Conservation (phyloP, 2,113 vertebrate species). For the Leucosticte australis region DNA sequence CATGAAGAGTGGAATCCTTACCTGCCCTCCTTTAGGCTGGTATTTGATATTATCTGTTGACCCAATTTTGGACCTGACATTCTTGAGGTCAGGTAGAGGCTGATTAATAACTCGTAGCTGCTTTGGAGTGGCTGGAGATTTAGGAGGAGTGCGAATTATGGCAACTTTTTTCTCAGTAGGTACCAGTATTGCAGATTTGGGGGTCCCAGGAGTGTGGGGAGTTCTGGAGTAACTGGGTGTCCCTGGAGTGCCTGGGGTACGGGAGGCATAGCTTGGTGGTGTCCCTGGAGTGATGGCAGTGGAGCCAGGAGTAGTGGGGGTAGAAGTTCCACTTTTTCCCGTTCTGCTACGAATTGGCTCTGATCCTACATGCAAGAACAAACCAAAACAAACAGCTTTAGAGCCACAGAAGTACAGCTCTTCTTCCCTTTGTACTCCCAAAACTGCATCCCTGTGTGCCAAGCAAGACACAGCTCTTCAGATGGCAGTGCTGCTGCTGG, state of each 20-base stretch:
- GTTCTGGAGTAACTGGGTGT: conserved; percentile 87
- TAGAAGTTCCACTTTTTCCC: conserved; percentile 90
- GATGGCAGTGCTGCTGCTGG: not conserved
- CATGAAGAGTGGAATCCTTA: conserved; percentile 55
- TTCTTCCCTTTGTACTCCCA: not conserved
- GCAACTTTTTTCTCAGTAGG: conserved; percentile 96
- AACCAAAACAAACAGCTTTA: not conserved
- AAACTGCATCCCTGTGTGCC: not conserved
- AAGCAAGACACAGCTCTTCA: not conserved
- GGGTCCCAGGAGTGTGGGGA: conserved; percentile 91
- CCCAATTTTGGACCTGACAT: conserved; percentile 93
- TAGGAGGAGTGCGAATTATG: conserved; percentile 92
- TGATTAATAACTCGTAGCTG: conserved; percentile 92
- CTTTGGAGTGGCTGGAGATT: conserved; percentile 89
- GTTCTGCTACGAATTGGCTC: conserved; percentile 88
- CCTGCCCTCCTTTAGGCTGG: conserved; percentile 94
- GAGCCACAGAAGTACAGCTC: not conserved
- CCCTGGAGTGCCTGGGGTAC: conserved; percentile 89
- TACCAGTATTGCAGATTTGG: conserved; percentile 89
- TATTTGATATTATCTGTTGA: conserved; percentile 92
- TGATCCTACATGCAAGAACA: conserved; percentile 71
- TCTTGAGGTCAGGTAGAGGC: conserved; percentile 92
- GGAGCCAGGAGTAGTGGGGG: conserved; percentile 91
- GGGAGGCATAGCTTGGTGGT: conserved; percentile 91
- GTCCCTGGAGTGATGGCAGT: conserved; percentile 91